Evolutionary conservation across 2,888 invertebrate genomes (phyloP).

Genomic region (Eremobia ochroleuca): DNA sequence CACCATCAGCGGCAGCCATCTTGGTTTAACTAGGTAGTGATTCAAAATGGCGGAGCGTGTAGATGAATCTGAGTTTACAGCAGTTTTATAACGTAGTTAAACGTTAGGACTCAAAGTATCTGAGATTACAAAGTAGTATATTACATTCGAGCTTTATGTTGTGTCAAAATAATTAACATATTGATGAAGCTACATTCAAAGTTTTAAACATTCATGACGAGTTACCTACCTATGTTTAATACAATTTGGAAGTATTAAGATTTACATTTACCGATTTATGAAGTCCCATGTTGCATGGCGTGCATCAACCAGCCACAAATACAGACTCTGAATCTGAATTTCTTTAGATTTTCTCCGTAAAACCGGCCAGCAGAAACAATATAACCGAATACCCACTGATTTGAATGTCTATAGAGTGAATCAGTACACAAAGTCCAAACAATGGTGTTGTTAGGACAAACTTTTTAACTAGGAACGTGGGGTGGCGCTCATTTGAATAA

Average conservation of each 20-base stretch:
- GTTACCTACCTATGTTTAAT: neutral
- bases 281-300: neutral
- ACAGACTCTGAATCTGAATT: neutral
- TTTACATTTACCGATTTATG: neutral
- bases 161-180: constrained; percentile 4
- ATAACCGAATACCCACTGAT: constrained; percentile 49
- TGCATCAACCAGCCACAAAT: neutral
- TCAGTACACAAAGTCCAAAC: constrained; percentile 64
- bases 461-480: constrained; percentile 67
- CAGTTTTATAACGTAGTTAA: constrained; percentile 65
- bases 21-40: constrained; percentile 64
- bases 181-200: neutral
- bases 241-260: neutral
- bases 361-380: constrained; percentile 38
- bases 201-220: constrained; percentile 19
- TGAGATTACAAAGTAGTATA: constrained; percentile 36
- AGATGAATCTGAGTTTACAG: constrained; percentile 54
- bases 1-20: constrained; percentile 61
- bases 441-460: constrained; percentile 66
- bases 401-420: constrained; percentile 67
- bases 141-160: constrained; percentile 12
- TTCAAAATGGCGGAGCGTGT: constrained; percentile 66
- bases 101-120: constrained; percentile 23
- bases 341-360: constrained; percentile 27
- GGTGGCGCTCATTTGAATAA: constrained; percentile 71